Percentiles rank a stretch among this genome's conserved stretches.
phyloP scores from a whole-genome alignment of 2,797 vertebrate species.

The Typhlichthys eigenmanni region DNA sequence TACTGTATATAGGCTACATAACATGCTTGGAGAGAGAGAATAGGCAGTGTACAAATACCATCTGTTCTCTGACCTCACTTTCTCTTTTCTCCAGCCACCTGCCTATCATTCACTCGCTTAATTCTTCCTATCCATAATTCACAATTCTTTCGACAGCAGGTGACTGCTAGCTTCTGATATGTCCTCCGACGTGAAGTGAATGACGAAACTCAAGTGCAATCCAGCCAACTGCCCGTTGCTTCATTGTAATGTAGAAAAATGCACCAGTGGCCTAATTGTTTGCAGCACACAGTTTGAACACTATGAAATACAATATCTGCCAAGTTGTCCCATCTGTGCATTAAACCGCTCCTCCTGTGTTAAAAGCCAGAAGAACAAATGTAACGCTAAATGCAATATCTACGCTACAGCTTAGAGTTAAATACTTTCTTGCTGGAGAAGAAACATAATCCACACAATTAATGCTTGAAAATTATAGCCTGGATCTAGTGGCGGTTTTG shows the following conservation, averaged over 20 bases:
- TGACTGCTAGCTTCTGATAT: conserved; percentile 58
- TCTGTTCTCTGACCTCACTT: conserved; percentile 6
- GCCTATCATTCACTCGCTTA: conserved; percentile 56
- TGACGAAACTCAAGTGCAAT: conserved; percentile 73
- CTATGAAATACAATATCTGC: conserved; percentile 67
- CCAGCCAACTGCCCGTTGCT: conserved; percentile 55
- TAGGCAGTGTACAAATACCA: background rate
- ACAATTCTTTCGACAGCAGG: conserved; percentile 57
- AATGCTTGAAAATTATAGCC: conserved; percentile 82
- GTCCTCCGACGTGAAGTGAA: conserved; percentile 55
- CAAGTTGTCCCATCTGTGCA: conserved; percentile 59
- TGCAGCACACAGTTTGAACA: conserved; percentile 43
- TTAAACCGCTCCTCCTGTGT: conserved; percentile 45
- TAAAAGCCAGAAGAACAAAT: conserved; percentile 22
- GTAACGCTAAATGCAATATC: conserved; percentile 62
- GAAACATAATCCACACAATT: conserved; percentile 83
- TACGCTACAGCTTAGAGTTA: conserved; percentile 69
- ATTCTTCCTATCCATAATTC: conserved; percentile 67
- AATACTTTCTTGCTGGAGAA: conserved; percentile 72
- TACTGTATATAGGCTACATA: conserved; percentile 17
- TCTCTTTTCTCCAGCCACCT: conserved; percentile 40
- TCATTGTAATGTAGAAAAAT: conserved; percentile 58
- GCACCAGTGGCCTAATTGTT: conserved; percentile 64
- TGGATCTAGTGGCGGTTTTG: conserved; percentile 78
- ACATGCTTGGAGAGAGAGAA: conserved; percentile 13